Evolutionary conservation across 2,888 invertebrate species (phyloP).

Genomic region (Chrysotoxum bicinctum): DNA sequence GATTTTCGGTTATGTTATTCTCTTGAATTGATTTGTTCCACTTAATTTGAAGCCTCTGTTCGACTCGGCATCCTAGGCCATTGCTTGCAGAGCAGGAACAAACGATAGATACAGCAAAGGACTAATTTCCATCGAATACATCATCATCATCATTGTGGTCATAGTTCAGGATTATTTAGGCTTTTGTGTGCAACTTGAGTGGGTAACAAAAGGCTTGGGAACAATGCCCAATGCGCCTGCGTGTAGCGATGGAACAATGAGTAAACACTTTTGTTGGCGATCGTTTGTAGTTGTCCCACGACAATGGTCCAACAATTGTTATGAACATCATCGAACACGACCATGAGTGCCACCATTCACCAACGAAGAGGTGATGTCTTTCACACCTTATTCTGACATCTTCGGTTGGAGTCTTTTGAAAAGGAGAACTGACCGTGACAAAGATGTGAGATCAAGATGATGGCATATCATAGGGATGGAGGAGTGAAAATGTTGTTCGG

Average conservation of each 20-base stretch:
- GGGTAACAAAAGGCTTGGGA: conserved; percentile 61
- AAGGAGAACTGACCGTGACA: conserved; percentile 51
- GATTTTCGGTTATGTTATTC: conserved; percentile 66
- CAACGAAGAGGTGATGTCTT: conserved; percentile 58
- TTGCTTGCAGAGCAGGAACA: not conserved
- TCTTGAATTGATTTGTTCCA: conserved; percentile 67
- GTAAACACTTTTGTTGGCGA: conserved; percentile 23
- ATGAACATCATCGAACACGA: conserved; percentile 52
- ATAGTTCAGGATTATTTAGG: conserved; percentile 60
- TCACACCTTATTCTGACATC: conserved; percentile 49
- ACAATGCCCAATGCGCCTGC: conserved; percentile 65
- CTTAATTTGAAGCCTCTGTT: conserved; percentile 70
- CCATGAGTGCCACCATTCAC: conserved; percentile 63
- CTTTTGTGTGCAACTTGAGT: conserved; percentile 67
- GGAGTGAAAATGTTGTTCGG: not conserved
- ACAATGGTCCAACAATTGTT: conserved; percentile 66
- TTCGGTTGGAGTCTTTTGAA: conserved; percentile 33
- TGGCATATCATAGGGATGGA: not conserved
- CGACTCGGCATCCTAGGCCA: conserved; percentile 30
- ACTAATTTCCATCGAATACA: conserved; percentile 73
- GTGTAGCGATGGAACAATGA: conserved; percentile 61
- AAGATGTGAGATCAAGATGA: conserved; percentile 46
- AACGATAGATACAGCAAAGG: conserved; percentile 37
- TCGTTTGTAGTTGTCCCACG: conserved; percentile 49
- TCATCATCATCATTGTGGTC: conserved; percentile 65